Conservation (phyloP, 2,888 invertebrate species). For the Drosophila tripunctata region DNA sequence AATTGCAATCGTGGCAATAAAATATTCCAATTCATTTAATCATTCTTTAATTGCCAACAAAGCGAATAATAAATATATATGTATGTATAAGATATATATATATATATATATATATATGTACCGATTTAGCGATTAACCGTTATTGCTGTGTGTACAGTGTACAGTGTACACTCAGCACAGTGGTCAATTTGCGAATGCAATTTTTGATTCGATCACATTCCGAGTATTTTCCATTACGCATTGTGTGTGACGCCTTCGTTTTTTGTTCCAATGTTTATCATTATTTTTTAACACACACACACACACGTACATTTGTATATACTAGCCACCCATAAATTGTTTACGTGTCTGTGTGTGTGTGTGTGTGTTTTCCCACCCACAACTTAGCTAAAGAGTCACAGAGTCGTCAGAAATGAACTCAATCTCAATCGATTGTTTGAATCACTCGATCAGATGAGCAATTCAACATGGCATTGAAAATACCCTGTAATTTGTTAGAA, state of each 20-base stretch:
- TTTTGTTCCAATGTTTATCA: conserved; percentile 31
- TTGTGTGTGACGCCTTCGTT: conserved; percentile 39
- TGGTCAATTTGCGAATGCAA: background rate
- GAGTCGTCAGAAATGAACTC: background rate
- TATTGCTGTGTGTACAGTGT: background rate
- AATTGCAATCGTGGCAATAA: conserved; percentile 62
- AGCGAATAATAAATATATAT: background rate
- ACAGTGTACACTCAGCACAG: background rate
- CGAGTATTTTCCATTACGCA: conserved; percentile 36
- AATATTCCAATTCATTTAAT: conserved; percentile 38
- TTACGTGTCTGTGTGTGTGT: background rate
- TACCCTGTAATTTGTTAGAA: conserved; percentile 1
- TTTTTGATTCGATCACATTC: conserved; percentile 4
- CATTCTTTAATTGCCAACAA: conserved; percentile 32
- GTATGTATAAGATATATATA: background rate
- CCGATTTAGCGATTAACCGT: background rate
- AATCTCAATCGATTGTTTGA: background rate
- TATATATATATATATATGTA: background rate
- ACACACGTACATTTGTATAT: conserved; percentile 9
- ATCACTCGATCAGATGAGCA: no score
- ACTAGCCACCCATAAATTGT: conserved; percentile 4
- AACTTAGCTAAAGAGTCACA: background rate
- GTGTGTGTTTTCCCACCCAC: conserved; percentile 7
- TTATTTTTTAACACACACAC: conserved; percentile 17
- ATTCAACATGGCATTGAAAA: no score